Evolutionary conservation across 2,113 vertebrate genomes (phyloP), one percentile per base, ranked within the genome.

Genomic region (Chaenocephalus aceratus): DNA sequence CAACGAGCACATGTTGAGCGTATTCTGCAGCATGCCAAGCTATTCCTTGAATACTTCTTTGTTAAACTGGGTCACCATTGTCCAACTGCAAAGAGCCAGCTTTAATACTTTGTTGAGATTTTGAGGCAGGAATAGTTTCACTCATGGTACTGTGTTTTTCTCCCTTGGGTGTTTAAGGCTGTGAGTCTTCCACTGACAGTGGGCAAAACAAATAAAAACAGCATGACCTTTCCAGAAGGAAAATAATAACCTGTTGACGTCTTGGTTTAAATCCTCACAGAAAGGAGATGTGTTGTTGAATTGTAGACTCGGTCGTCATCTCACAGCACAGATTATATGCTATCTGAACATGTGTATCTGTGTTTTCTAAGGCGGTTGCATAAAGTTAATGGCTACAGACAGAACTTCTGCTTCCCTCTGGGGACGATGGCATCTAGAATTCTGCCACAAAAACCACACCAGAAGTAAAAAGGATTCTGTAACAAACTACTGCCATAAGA

Each of bases 161-260:
- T 72, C 76, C 59, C 54, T 18, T 34, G 64, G 53, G 58, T 72
- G 34, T 16, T 69, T 78, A 52, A 67, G 62, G 44, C 74, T 88
- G 65, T 18, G 60, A 62, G 48, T 65, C 21, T 79, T 71, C 65
- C 6, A 63, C 49, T 54, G n/a, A 70, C 61, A 51, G 14, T 45
- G 52, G 36, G 52, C 21, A 64, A 76, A 79, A 79, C 58, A 75
- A 79, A 75, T 41, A 67, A 62, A 75, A 69, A 64, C 69, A 64
- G 48, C 26, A 59, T 80, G 70, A 85, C 74, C 70, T 87, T 82
- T 83, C 7, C 53, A 62, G 34, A 60, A 65, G 51, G 52, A 72
- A 16, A 21, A 56, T 18, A 16, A 57, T 34, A 48, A 60, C n/a
- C 11, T 11, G 10, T 54, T 62, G 44, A 85, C 62, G 2, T 77